Conservation (phyloP, 1,140 invertebrate species). For the Wasmannia auropunctata region DNA sequence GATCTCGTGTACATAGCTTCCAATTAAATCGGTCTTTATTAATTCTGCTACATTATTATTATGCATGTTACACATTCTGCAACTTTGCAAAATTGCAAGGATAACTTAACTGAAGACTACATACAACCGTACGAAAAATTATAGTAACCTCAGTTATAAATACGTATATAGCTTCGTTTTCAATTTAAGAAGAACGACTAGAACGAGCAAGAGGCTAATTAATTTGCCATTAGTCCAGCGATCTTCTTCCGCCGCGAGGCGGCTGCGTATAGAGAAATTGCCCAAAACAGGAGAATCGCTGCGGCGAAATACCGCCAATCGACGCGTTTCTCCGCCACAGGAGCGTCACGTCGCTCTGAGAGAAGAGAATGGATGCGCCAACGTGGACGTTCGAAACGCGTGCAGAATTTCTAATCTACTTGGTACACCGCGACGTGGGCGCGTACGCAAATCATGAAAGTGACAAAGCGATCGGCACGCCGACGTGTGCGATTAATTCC, state of each 20-base stretch:
- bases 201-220: not conserved
- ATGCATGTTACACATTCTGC: not conserved
- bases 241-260: not conserved
- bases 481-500: conserved; percentile 52
- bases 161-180: not conserved
- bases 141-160: not conserved
- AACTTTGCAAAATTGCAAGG: not conserved
- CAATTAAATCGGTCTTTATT: conserved; percentile 1
- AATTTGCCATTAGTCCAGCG: not conserved
- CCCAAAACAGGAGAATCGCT: conserved; percentile 7
- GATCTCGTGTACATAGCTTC: not conserved
- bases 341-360: conserved; percentile 4
- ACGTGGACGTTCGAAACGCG: conserved; percentile 48
- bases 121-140: not conserved
- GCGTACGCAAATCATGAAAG: conserved; percentile 59
- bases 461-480: conserved; percentile 55
- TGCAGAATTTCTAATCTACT: conserved; percentile 58
- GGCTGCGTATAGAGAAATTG: not conserved
- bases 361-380: conserved; percentile 6
- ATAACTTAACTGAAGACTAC: no score
- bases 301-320: not conserved
- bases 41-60: not conserved
- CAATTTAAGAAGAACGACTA: not conserved
- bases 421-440: conserved; percentile 14
- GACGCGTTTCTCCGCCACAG: not conserved